Conservation (phyloP, 1,140 invertebrate genomes). For the Achatina immaculata region DNA sequence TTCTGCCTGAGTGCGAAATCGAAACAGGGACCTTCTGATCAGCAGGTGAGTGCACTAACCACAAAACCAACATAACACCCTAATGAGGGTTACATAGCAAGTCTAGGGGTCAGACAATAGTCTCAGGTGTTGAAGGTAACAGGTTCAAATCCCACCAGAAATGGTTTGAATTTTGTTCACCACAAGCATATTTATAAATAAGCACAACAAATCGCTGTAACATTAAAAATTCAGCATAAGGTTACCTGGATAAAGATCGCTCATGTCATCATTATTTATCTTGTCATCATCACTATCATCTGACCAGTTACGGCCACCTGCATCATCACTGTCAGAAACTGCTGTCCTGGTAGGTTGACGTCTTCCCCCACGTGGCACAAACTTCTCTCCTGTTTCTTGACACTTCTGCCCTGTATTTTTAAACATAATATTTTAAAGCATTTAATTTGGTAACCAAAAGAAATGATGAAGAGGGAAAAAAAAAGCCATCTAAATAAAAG, state of each 20-base stretch:
- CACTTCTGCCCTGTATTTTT: slow-evolving; percentile 54
- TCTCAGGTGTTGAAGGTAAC: no score
- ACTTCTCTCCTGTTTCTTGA: slow-evolving; percentile 53
- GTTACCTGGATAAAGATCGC: slow-evolving; percentile 40
- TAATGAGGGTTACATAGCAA: no score
- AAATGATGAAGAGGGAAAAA: not conserved
- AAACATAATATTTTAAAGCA: not conserved
- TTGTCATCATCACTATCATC: slow-evolving; percentile 36
- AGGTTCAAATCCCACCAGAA: no score
- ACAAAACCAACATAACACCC: no score
- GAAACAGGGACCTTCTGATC: no score
- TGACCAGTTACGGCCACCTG: slow-evolving; percentile 25
- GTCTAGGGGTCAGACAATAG: not conserved
- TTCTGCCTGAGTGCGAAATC: no score
- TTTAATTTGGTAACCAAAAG: not conserved
- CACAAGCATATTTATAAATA: not conserved
- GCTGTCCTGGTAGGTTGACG: slow-evolving; percentile 34
- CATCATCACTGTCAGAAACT: slow-evolving; percentile 32
- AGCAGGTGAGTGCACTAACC: no score
- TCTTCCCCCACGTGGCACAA: slow-evolving; percentile 39
- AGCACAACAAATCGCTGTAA: no score
- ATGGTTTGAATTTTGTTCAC: not conserved
- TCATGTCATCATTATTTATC: slow-evolving; percentile 33
- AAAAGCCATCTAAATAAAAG: not conserved
- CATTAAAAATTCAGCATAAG: not conserved